A percentile compares a stretch with the other conserved stretches of the same genome.
These are phyloP conservation scores for Scarus forsteni DNA, from an alignment of 2,797 vertebrate species.

Conservation along the genomic window DNA sequence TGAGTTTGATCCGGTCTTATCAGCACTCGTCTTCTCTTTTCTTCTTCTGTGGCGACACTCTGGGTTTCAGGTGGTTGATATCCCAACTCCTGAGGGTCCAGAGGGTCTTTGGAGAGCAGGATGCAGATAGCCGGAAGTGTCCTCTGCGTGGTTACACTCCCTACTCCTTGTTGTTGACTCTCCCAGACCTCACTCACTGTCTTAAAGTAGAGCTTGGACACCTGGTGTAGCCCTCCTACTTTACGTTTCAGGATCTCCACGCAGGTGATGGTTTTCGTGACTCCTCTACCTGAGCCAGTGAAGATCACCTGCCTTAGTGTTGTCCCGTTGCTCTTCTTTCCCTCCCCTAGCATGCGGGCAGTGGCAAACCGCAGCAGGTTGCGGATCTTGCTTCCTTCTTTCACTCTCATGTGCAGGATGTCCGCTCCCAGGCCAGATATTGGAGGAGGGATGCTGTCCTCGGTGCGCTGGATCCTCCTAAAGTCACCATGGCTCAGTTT, in stretches of 20 bases:
- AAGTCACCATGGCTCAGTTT: constrained; percentile 84
- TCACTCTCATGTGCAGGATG: constrained; percentile 92
- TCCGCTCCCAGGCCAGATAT: constrained; percentile 84
- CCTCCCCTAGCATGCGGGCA: constrained; percentile 85
- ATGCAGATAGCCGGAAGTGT: constrained; percentile 92
- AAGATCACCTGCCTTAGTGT: constrained; percentile 89
- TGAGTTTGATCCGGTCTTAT: constrained; percentile 61
- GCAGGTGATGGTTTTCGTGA: constrained; percentile 96
- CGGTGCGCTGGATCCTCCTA: constrained; percentile 85
- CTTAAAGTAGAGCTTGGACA: constrained; percentile 91
- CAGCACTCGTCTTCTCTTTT: constrained; percentile 15
- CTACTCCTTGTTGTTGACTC: constrained; percentile 70
- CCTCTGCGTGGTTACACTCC: constrained; percentile 85
- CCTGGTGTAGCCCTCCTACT: constrained; percentile 90
- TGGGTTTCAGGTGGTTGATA: constrained; percentile 87
- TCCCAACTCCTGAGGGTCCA: constrained; percentile 89
- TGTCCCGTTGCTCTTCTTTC: constrained; percentile 26
- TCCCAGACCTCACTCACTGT: constrained; percentile 90
- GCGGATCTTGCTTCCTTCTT: constrained; percentile 95
- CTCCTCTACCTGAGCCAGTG: constrained; percentile 89
- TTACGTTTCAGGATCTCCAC: constrained; percentile 94
- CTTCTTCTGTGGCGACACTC: constrained; percentile 37
- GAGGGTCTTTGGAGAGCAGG: constrained; percentile 92
- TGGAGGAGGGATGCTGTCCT: constrained; percentile 84
- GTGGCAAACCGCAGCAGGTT: constrained; percentile 92